phyloP scores from a whole-genome alignment of 2,113 vertebrate species.

The Colinus virginianus region DNA sequence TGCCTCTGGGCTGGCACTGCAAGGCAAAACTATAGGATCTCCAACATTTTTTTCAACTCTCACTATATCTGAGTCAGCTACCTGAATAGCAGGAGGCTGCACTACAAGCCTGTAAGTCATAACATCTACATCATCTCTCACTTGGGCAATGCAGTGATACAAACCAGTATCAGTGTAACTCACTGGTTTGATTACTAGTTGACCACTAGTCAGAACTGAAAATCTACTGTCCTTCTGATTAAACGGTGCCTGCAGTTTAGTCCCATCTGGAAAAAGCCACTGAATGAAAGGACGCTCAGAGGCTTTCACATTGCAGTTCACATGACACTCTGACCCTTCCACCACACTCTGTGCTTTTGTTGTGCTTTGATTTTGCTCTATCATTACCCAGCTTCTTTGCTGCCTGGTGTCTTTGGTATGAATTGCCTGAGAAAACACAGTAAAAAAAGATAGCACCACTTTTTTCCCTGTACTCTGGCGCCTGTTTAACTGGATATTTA shows the following conservation, averaged over 20 bases:
- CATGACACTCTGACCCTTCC: conserved; percentile 75
- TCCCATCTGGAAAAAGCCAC: conserved; percentile 88
- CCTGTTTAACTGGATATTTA: conserved; percentile 87
- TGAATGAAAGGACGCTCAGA: conserved; percentile 78
- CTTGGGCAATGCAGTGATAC: conserved; percentile 85
- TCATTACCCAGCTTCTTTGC: conserved; percentile 86
- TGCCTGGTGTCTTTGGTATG: conserved; percentile 30
- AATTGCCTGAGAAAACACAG: conserved; percentile 69
- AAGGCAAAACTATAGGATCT: conserved; percentile 78
- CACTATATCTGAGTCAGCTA: conserved; percentile 50
- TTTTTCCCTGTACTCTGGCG: conserved; percentile 82
- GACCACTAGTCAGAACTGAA: conserved; percentile 79
- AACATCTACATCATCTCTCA: conserved; percentile 76
- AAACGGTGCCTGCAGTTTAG: conserved; percentile 76
- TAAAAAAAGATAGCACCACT: conserved; percentile 79
- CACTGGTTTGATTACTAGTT: conserved; percentile 75
- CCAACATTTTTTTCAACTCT: conserved; percentile 76
- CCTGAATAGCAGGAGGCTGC: conserved; percentile 73
- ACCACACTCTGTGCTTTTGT: conserved; percentile 65
- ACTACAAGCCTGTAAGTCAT: conserved; percentile 81
- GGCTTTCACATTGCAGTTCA: conserved; percentile 83
- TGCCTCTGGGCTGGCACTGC: conserved; percentile 84
- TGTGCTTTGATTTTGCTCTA: conserved; percentile 72
- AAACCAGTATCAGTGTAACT: conserved; percentile 81
- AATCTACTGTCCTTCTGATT: conserved; percentile 72